phyloP scores from a whole-genome alignment of 2,888 invertebrate species.

The Cephus rjabovi region DNA sequence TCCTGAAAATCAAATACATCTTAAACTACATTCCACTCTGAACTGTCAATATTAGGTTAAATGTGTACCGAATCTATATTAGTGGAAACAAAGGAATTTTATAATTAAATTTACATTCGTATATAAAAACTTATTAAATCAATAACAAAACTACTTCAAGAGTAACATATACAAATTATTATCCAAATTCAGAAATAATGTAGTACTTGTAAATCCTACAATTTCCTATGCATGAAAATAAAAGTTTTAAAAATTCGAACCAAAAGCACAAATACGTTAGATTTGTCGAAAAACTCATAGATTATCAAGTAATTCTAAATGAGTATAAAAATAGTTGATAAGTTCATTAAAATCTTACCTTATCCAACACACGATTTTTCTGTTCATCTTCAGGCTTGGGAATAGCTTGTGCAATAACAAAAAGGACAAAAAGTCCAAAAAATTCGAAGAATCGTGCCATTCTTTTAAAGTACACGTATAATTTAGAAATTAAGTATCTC shows the following conservation, averaged over 20 bases:
- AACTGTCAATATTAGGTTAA: background rate
- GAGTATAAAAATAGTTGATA: background rate
- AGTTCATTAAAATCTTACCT: constrained; percentile 42
- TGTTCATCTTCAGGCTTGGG: constrained; percentile 80
- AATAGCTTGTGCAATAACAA: constrained; percentile 68
- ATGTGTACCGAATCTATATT: background rate
- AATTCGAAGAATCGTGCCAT: background rate
- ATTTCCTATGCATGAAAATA: background rate
- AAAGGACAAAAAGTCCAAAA: background rate
- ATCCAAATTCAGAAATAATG: background rate
- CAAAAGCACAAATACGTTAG: background rate
- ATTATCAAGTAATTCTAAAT: background rate
- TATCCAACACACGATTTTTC: constrained; percentile 72
- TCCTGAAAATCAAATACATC: constrained; percentile 66
- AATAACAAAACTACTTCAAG: background rate
- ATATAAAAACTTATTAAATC: background rate
- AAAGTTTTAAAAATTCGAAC: background rate
- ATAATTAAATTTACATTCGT: background rate
- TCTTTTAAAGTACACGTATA: background rate
- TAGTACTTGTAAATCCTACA: background rate
- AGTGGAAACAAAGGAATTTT: background rate
- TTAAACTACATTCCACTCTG: constrained; percentile 6
- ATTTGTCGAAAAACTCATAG: background rate
- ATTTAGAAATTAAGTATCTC: background rate
- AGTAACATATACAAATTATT: background rate